A percentile compares a stretch with the other conserved stretches of the same genome.
Evolutionary conservation across 92 coral and sea anemone species (phyloP).

Genomic region (Micromussa lordhowensis): DNA sequence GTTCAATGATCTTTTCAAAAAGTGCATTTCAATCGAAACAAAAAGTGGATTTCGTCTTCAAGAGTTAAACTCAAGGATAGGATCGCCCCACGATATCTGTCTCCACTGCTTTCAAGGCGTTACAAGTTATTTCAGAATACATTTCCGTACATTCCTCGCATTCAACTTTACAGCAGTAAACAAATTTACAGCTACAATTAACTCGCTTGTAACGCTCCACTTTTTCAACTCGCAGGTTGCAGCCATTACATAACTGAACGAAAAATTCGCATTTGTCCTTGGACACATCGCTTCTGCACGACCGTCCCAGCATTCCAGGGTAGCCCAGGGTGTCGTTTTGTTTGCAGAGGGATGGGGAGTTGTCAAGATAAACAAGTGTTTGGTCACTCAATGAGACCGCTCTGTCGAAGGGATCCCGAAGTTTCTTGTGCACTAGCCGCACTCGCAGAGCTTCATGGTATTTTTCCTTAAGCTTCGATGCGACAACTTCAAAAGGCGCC

Average conservation of each 20-base stretch:
- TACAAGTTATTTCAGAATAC: not conserved
- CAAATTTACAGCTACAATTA: slow-evolving; percentile 72
- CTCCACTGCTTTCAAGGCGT: not conserved
- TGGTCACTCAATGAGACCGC: not conserved
- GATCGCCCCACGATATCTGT: too few relatives aligned
- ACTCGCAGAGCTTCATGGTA: slow-evolving; percentile 28
- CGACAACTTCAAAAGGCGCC: slow-evolving; percentile 1
- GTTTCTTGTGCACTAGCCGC: slow-evolving; percentile 47
- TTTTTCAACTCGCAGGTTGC: slow-evolving; percentile 51
- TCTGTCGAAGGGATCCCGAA: not conserved
- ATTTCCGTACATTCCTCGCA: slow-evolving; percentile 56
- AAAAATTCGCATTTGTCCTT: not conserved
- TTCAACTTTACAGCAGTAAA: slow-evolving; percentile 79
- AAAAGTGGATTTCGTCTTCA: too few relatives aligned
- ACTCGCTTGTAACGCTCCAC: slow-evolving; percentile 16
- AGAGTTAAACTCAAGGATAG: too few relatives aligned
- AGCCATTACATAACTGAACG: slow-evolving; percentile 58
- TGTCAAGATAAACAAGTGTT: slow-evolving; percentile 60
- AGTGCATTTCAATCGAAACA: too few relatives aligned
- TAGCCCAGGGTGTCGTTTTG: slow-evolving; percentile 59
- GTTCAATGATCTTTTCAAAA: too few relatives aligned
- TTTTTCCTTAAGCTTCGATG: not conserved
- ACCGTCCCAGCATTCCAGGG: slow-evolving; percentile 77
- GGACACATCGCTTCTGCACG: slow-evolving; percentile 59
- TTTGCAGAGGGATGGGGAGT: slow-evolving; percentile 78